Percentiles rank a stretch among this genome's conserved stretches.
Conservation (phyloP, 1,140 invertebrate species). For the Drosophila repleta region DNA sequence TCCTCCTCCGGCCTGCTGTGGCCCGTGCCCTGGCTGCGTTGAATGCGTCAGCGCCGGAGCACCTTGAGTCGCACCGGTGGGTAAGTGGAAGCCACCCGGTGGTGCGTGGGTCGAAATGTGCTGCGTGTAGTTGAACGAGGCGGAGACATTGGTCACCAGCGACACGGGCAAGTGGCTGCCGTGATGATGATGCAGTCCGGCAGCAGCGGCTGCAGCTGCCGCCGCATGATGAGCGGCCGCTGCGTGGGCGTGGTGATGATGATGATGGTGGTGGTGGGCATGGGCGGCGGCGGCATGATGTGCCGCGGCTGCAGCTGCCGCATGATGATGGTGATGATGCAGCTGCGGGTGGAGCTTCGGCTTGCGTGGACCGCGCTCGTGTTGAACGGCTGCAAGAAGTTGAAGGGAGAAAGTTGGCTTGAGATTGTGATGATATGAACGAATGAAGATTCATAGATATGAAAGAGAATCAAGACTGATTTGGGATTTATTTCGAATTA, state of each 20-base stretch:
- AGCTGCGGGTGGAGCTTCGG: slow-evolving; percentile 88
- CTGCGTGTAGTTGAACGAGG: slow-evolving; percentile 82
- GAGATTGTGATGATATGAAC: no score
- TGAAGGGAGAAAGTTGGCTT: no score
- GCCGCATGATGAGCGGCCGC: slow-evolving; percentile 72
- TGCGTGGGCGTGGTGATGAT: slow-evolving; percentile 69
- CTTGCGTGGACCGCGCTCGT: slow-evolving; percentile 97
- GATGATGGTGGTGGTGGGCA: slow-evolving; percentile 71
- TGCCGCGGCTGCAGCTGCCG: slow-evolving; percentile 63
- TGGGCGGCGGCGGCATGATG: slow-evolving; percentile 63
- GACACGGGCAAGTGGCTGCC: slow-evolving; percentile 69
- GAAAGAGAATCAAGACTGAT: no score
- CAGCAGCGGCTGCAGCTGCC: slow-evolving; percentile 62
- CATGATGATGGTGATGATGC: slow-evolving; percentile 77
- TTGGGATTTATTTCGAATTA: no score
- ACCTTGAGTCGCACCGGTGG: slow-evolving; percentile 11
- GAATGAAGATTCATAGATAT: no score
- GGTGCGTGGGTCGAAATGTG: slow-evolving; percentile 81
- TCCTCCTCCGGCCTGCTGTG: slow-evolving; percentile 9
- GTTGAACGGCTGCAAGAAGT: slow-evolving; percentile 93
- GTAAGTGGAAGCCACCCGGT: slow-evolving; percentile 34
- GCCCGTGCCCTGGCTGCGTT: slow-evolving; percentile 64
- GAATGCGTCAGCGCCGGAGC: slow-evolving; percentile 20
- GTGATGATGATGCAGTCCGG: slow-evolving; percentile 70
- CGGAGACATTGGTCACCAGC: slow-evolving; percentile 80